Evolutionary conservation across 2,888 invertebrate species (phyloP), one percentile per base, ranked within the genome.

Genomic region (Scaptomyza reducta): DNA sequence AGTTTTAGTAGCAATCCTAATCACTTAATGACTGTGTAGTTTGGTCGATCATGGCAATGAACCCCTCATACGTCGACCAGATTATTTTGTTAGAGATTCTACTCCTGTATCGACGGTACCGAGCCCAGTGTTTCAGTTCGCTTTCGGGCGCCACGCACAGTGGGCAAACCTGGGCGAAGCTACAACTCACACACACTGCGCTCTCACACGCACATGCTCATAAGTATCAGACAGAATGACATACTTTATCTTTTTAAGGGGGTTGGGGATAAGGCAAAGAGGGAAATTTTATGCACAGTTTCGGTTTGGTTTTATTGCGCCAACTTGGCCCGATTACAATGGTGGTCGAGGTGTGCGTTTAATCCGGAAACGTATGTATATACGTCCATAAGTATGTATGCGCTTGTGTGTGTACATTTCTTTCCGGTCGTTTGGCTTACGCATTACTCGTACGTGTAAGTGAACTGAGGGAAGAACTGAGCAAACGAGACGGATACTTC

Each of bases 341-440:
- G 53, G 47, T 49, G 57, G 55, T 47, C 72, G 73, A 68, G 81
- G 79, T 70, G 83, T 76, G 77, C 65, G 77, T 64, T 82, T 84
- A 88, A 88, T 84, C 83, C 88, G 81, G 73, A 84, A 82, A 88
- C 85, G 84, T 84, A 88, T 88, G 83, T 88, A 88, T 83, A 75
- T 82, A 87, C 80, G 88, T 67, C 31, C 65, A 59, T 57, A 70
- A 54, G 63, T 41, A 49, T 49, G 27, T 69, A 33, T 55, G 10
- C 31, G 29, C 25, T 27, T 45, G 5, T 11, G 9, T 14, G 41
- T 46, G 6, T 47, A 16, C 29, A n/a, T 40, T n/a, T 42, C 54
- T 86, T 82, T 88, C 87, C 87, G 75, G 88, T 83, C 84, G 81
- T 88, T 83, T 75, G 81, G 64, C 69, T 73, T 63, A 77, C 87